Conservation (phyloP, 1,140 invertebrate genomes). For the Antheraea pernyi region DNA sequence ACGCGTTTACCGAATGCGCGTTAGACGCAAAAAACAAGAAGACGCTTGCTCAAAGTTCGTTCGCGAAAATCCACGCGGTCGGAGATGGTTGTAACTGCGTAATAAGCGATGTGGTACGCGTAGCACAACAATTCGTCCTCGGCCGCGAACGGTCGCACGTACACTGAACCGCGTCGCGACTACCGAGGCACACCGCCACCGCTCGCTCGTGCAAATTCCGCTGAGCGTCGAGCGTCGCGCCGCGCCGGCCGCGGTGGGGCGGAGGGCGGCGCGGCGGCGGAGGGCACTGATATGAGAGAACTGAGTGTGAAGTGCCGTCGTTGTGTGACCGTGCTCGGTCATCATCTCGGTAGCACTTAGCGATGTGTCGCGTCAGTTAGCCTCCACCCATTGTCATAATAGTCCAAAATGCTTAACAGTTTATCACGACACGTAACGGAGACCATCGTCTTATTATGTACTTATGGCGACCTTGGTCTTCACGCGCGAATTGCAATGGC, state of each 20-base stretch:
- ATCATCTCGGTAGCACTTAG: slow-evolving; percentile 47
- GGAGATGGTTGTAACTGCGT: slow-evolving; percentile 67
- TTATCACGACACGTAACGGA: slow-evolving; percentile 24
- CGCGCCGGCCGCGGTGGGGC: slow-evolving; percentile 45
- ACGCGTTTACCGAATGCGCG: slow-evolving; percentile 16
- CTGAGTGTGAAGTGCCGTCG: slow-evolving; percentile 45
- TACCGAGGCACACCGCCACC: slow-evolving; percentile 31
- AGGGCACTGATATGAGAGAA: slow-evolving; percentile 57
- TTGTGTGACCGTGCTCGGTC: slow-evolving; percentile 52
- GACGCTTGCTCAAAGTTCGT: slow-evolving; percentile 27
- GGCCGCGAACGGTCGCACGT: slow-evolving; percentile 65
- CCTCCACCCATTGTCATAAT: slow-evolving; percentile 20
- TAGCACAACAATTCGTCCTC: slow-evolving; percentile 52
- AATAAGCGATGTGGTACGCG: slow-evolving; percentile 60
- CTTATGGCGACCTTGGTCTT: slow-evolving; percentile 23
- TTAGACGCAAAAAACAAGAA: slow-evolving; percentile 2
- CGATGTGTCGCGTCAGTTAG: slow-evolving; percentile 8
- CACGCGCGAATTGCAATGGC: slow-evolving; percentile 16
- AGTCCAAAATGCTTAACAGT: slow-evolving; percentile 36
- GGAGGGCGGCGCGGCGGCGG: slow-evolving; percentile 44
- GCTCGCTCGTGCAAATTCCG: slow-evolving; percentile 68
- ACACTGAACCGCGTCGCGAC: slow-evolving; percentile 64
- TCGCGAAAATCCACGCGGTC: slow-evolving; percentile 64
- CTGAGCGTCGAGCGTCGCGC: slow-evolving; percentile 51
- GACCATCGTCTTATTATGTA: slow-evolving; percentile 14